These are phyloP conservation scores for Ellobius talpinus DNA, from an alignment of 2,113 vertebrate species.

Conservation along the genomic window DNA sequence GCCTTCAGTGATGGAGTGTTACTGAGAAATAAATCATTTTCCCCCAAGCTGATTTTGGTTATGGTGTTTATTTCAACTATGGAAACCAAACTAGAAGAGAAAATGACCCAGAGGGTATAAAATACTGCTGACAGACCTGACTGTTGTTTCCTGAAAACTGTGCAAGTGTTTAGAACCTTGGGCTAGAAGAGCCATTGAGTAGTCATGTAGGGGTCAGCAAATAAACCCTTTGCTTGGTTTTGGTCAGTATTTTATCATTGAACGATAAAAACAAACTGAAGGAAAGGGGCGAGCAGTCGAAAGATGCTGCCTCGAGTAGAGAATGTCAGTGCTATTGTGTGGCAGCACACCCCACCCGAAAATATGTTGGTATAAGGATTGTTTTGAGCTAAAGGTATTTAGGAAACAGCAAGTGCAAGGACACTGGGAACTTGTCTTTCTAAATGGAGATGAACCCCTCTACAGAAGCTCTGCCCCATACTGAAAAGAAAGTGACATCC, in stretches of 20 bases:
- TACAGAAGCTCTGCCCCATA: neutral
- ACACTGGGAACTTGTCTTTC: neutral
- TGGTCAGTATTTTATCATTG: neutral
- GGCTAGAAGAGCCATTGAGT: neutral
- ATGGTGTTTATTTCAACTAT: neutral
- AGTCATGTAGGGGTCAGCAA: neutral
- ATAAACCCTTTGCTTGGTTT: neutral
- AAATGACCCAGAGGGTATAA: no score
- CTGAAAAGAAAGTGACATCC: neutral
- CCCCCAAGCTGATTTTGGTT: neutral
- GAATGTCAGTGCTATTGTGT: neutral
- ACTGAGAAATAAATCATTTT: neutral
- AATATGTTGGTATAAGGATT: neutral
- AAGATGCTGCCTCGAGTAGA: neutral
- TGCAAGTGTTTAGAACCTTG: neutral
- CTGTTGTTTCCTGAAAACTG: neutral
- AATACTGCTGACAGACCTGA: neutral
- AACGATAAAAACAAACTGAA: neutral
- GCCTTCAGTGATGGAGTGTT: neutral
- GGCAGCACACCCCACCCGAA: neutral
- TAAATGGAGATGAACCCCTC: neutral
- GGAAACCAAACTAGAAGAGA: neutral
- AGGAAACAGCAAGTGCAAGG: neutral
- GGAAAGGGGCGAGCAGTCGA: neutral
- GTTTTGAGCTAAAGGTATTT: neutral